Evolutionary conservation across 1,140 invertebrate species (phyloP), one percentile per base, ranked within the genome.

Genomic region (Papilio machaon): DNA sequence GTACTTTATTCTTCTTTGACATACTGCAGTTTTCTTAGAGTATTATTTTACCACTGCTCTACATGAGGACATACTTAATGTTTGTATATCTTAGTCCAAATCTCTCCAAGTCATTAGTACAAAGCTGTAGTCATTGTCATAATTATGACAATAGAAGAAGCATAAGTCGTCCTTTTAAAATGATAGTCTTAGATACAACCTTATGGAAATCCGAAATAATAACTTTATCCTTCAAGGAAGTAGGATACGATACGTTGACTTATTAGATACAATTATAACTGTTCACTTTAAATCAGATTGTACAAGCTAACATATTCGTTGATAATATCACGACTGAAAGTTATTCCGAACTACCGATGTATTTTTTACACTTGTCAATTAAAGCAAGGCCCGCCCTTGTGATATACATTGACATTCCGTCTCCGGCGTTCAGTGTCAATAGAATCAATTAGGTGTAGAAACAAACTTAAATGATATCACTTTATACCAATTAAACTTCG

Each of bases 361-460:
- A 60, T 64, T 70, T 70, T 70, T 70, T 70, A 70, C 64, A 70
- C 64, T 35, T 38, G 64, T 70, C 64, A 70, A 70, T 70, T 70
- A 70, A 70, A 15, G 11, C 64, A 15, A 70, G 64, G 64, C 30
- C n/a, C 60, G 70, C 70, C 30, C 38, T 43, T 73, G 38, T 38
- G 38, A n/a, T 23, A 84, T 81, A 73, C 76, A 84, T 82, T 81
- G 58, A 64, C 83, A 83, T 85, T 83, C 83, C 85, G 46, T 83
- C 81, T 83, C 75, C 81, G 43, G 38, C 73, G 74, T 19, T 79
- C 46, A 82, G 79, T 85, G 82, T 73, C 84, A 83, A 86, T 86
- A 80, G 81, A 83, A 85, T 83, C 85, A 85, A 86, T 86, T 86
- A 85, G 60, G 79, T 84, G 82, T 73, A 79, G 80, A 73, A 64